These are phyloP conservation scores for Myripristis jacobus DNA, from an alignment of 2,797 vertebrate genomes.

Conservation along the genomic window DNA sequence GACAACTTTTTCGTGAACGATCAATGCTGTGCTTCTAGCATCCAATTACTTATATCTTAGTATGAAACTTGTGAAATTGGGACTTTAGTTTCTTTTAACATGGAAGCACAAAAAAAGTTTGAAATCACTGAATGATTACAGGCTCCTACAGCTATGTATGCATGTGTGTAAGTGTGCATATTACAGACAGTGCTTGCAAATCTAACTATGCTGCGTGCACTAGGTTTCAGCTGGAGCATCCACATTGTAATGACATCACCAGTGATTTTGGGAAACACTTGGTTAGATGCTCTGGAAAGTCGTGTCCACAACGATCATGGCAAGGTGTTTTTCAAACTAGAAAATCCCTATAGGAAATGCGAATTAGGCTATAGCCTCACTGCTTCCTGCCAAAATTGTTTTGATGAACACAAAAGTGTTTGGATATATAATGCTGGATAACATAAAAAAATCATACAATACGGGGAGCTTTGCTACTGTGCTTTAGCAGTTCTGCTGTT, in stretches of 20 bases:
- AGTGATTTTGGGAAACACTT: conserved; percentile 31
- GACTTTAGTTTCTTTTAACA: too few species aligned
- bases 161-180: not conserved
- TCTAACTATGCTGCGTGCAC: not conserved
- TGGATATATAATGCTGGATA: not conserved
- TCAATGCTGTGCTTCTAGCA: not conserved
- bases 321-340: conserved; percentile 16
- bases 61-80: not conserved
- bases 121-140: not conserved
- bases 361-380: conserved; percentile 25
- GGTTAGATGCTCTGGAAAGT: conserved; percentile 25
- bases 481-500: not conserved
- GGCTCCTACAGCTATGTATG: too few species aligned
- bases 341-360: conserved; percentile 32
- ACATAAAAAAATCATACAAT: not conserved
- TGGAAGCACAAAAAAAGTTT: too few species aligned
- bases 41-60: not conserved
- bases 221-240: not conserved
- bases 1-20: not conserved
- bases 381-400: conserved; percentile 10
- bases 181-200: too few species aligned
- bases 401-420: too few species aligned
- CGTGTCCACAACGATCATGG: conserved; percentile 27
- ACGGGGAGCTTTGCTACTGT: too few species aligned
- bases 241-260: not conserved